These are phyloP conservation scores for Crematogaster levior DNA, from an alignment of 2,888 invertebrate genomes.

Conservation along the genomic window DNA sequence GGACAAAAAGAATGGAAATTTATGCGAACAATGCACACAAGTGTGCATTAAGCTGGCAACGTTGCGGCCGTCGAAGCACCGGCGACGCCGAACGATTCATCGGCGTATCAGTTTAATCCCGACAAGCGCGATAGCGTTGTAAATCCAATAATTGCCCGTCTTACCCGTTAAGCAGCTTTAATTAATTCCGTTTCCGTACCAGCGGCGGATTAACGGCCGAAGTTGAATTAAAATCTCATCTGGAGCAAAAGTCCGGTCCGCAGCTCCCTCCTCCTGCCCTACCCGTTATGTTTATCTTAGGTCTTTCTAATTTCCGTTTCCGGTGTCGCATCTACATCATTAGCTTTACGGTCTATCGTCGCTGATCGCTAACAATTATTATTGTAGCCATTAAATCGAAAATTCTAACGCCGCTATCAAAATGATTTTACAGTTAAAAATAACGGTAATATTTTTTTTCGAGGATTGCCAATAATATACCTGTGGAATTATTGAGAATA, in stretches of 20 bases:
- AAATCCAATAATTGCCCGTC: conserved; percentile 76
- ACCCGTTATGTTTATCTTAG: neutral
- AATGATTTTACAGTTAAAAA: neutral
- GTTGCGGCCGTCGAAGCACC: conserved; percentile 28
- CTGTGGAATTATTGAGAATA: neutral
- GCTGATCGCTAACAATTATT: neutral
- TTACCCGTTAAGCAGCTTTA: conserved; percentile 74
- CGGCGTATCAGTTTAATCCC: conserved; percentile 70
- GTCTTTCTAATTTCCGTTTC: neutral
- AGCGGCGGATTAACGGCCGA: conserved; percentile 69
- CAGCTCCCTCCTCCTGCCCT: too few relatives aligned
- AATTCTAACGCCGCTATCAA: neutral
- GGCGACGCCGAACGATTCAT: conserved; percentile 61
- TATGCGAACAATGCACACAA: neutral
- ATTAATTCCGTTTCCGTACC: conserved; percentile 74
- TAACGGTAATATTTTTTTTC: neutral
- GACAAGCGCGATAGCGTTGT: conserved; percentile 72
- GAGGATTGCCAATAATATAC: neutral
- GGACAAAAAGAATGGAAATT: conserved; percentile 34
- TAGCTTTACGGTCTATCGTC: neutral
- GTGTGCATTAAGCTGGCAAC: conserved; percentile 31
- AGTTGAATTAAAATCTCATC: conserved; percentile 77
- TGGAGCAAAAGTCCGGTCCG: conserved; percentile 39
- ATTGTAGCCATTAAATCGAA: neutral
- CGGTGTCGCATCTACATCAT: conserved; percentile 8